phyloP scores from a whole-genome alignment of 2,888 invertebrate genomes.

The Rambutsinella grinnellia region DNA sequence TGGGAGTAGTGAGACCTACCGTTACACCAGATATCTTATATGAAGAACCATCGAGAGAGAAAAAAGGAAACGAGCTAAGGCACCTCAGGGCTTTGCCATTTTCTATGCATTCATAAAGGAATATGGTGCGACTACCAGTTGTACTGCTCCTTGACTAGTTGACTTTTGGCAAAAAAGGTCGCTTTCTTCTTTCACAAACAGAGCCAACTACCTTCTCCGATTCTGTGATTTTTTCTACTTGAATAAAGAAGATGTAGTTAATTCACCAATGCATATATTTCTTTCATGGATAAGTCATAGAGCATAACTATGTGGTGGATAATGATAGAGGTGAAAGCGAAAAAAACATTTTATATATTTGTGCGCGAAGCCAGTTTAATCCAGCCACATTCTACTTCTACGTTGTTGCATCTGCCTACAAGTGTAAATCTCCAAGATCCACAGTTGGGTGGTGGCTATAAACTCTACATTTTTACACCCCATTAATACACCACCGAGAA shows the following conservation, averaged over 20 bases:
- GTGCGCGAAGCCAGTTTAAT: too few species aligned
- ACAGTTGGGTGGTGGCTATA: slow-evolving; percentile 47
- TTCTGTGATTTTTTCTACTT: slow-evolving; percentile 29
- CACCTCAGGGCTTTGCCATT: slow-evolving; percentile 54
- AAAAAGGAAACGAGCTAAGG: slow-evolving; percentile 50
- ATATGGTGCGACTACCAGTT: slow-evolving; percentile 5
- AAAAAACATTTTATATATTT: too few species aligned
- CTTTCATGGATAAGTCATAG: not conserved
- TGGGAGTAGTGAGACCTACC: too few species aligned
- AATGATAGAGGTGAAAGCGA: too few species aligned
- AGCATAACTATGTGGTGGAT: not conserved
- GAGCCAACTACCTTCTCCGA: slow-evolving; percentile 20
- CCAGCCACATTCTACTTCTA: too few species aligned
- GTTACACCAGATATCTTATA: too few species aligned
- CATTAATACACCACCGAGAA: too few species aligned
- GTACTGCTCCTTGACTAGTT: slow-evolving; percentile 27
- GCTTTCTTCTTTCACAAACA: slow-evolving; percentile 25
- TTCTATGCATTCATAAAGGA: too few species aligned
- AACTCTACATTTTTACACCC: too few species aligned
- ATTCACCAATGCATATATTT: not conserved
- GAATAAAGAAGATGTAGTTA: too few species aligned
- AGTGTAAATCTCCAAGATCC: slow-evolving; percentile 27
- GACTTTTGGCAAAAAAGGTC: slow-evolving; percentile 51
- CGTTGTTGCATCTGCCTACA: too few species aligned
- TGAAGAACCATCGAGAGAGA: too few species aligned